These are phyloP conservation scores for Craniophora ligustri DNA, from an alignment of 2,888 invertebrate species.

Conservation along the genomic window DNA sequence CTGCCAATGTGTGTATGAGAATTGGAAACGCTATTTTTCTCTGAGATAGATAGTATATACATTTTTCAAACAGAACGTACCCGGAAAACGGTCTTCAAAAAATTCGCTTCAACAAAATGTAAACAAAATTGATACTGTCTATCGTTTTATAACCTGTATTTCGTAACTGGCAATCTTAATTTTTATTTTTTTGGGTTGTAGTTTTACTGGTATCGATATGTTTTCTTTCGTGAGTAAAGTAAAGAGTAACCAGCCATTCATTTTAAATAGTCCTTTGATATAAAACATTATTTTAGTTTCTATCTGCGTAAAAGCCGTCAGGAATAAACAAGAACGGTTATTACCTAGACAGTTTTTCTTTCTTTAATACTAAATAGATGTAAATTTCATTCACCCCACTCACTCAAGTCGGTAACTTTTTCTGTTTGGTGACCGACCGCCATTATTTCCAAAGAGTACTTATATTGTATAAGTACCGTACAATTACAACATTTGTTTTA, in stretches of 20 bases:
- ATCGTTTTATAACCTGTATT: too few relatives aligned
- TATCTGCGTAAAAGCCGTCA: not conserved
- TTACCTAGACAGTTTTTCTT: not conserved
- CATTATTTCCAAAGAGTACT: not conserved
- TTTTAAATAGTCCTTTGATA: too few relatives aligned
- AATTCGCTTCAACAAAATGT: too few relatives aligned
- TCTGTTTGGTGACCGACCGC: not conserved
- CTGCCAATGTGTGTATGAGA: conserved; percentile 14
- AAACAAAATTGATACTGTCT: too few relatives aligned
- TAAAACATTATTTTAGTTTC: not conserved
- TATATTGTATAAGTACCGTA: too few relatives aligned
- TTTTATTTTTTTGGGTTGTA: too few relatives aligned
- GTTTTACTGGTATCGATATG: too few relatives aligned
- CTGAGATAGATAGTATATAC: conserved; percentile 16
- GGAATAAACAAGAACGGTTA: not conserved
- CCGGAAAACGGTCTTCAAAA: not conserved
- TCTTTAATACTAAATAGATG: not conserved
- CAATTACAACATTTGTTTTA: not conserved
- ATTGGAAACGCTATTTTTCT: conserved; percentile 20
- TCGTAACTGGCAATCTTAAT: too few relatives aligned
- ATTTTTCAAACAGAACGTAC: conserved; percentile 14
- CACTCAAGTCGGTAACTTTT: conserved; percentile 1
- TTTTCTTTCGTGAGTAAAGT: too few relatives aligned
- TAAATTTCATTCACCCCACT: conserved; percentile 20
- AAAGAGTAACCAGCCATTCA: not conserved